A percentile compares a stretch with the other conserved stretches of the same genome.
phyloP scores from a whole-genome alignment of 2,888 invertebrate genomes.

The Cabera pusaria region DNA sequence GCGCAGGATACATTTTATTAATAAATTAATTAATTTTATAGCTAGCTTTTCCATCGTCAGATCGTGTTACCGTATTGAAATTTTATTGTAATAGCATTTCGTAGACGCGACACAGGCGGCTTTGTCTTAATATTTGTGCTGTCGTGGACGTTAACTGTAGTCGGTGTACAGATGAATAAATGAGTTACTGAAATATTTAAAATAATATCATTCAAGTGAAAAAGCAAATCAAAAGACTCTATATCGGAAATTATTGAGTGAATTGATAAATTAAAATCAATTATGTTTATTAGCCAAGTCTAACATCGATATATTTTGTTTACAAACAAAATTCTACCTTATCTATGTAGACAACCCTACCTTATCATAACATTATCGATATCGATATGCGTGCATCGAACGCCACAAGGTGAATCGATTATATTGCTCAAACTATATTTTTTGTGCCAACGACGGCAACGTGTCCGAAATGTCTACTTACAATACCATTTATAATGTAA shows the following conservation, averaged over 20 bases:
- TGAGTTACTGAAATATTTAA: slow-evolving; percentile 75
- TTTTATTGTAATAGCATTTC: slow-evolving; percentile 51
- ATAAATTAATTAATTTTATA: slow-evolving; percentile 79
- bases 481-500: slow-evolving; percentile 20
- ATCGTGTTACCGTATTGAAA: slow-evolving; percentile 50
- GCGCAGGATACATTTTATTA: slow-evolving; percentile 74
- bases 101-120: slow-evolving; percentile 56
- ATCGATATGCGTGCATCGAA: slow-evolving; percentile 23
- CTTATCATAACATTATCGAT: slow-evolving; percentile 28
- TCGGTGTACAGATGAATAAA: slow-evolving; percentile 82
- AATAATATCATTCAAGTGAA: too few relatives aligned
- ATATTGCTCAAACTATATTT: slow-evolving; percentile 11
- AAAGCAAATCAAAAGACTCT: too few relatives aligned
- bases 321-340: slow-evolving; percentile 10
- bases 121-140: too few relatives aligned
- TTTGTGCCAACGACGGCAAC: neutral
- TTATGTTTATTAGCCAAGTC: too few relatives aligned
- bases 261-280: too few relatives aligned
- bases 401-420: slow-evolving; percentile 26
- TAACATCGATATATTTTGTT: too few relatives aligned
- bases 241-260: too few relatives aligned
- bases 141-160: slow-evolving; percentile 68
- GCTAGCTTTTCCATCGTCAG: slow-evolving; percentile 56
- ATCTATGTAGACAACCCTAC: slow-evolving; percentile 15
- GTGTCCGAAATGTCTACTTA: slow-evolving; percentile 18